Conservation (phyloP, 2,888 invertebrate species). For the Ceraclea dissimilis region DNA sequence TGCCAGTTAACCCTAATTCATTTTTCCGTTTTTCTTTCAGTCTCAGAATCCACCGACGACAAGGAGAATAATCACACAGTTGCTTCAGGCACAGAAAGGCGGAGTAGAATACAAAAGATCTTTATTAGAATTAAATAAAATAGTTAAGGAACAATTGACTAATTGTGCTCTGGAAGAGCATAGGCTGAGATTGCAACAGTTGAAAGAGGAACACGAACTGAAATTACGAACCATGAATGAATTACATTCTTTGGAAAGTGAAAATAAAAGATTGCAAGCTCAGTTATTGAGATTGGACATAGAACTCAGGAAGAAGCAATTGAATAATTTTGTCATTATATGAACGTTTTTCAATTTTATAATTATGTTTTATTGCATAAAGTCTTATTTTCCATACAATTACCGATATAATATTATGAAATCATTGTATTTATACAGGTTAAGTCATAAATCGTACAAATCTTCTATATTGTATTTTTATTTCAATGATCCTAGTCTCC, state of each 20-base stretch:
- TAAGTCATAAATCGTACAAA: no score
- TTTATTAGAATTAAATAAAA: slow-evolving; percentile 20
- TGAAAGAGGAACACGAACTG: slow-evolving; percentile 19
- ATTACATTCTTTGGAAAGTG: slow-evolving; percentile 19
- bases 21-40: slow-evolving; percentile 1
- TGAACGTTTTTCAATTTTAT: no score
- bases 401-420: no score
- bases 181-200: slow-evolving; percentile 19
- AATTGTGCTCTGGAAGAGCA: slow-evolving; percentile 23
- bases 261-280: slow-evolving; percentile 19
- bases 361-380: no score
- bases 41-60: slow-evolving; percentile 20
- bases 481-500: no score
- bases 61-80: slow-evolving; percentile 14
- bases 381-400: no score
- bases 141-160: slow-evolving; percentile 23
- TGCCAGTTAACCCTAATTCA: no score
- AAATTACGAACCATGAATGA: slow-evolving; percentile 17
- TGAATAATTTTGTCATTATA: slow-evolving; percentile 24
- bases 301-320: slow-evolving; percentile 23
- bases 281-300: slow-evolving; percentile 22
- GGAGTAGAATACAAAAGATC: slow-evolving; percentile 22
- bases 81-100: slow-evolving; percentile 10
- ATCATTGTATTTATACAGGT: no score
- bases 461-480: no score